Base-by-base conservation (phyloP, 2,113 vertebrate species). In the Eclectus roratus region DNA sequence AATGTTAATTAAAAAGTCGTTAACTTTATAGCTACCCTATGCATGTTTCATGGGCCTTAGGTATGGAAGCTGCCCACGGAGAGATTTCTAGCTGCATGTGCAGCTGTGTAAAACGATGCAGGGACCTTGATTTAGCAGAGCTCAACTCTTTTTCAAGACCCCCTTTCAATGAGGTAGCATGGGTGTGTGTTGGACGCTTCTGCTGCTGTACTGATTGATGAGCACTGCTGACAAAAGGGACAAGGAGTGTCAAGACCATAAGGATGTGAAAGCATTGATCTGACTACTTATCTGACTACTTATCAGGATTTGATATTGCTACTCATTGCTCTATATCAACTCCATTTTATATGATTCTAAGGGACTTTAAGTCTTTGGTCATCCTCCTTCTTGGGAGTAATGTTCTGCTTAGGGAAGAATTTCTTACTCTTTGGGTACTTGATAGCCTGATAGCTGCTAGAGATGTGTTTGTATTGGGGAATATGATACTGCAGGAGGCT, bases 1-100 rank as follows among this genome's bases (percentile, higher is more conserved):
- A 89, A 93, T 66, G 86, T 92, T 92, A 93, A 93, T 96, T 96
- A 96, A 66, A 52, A 76, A 87, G 94, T 68, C 47, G 0, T 96
- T 97, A 93, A 69, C 61, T 95, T 95, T 95, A 88, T 81, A 81
- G 82, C 65, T 95, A 52, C 69, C 28, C 64, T 17, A 15, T 88
- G 82, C 19, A n/a, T 4, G 1, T 89, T 85, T 88, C 58, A 52
- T 76, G 1, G 4, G 56, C 52, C 33, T 74, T 69, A 88, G n/a
- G 31, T 39, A 14, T 73, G 52, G 70, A 92, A 85, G 83, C 69
- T 92, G 73, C 61, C 61, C 20, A 37, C 69, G 49, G 33, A 74
- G 52, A 65, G 24, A 49, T 64, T 92, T 79, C 49, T 81, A 60
- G 44, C 31, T 88, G 52, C 10, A 52, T 70, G 37, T 63, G 18